A percentile compares a stretch with the other conserved stretches of the same genome.
Conservation (phyloP, 2,113 vertebrate genomes). For the Pseudonaja textilis region DNA sequence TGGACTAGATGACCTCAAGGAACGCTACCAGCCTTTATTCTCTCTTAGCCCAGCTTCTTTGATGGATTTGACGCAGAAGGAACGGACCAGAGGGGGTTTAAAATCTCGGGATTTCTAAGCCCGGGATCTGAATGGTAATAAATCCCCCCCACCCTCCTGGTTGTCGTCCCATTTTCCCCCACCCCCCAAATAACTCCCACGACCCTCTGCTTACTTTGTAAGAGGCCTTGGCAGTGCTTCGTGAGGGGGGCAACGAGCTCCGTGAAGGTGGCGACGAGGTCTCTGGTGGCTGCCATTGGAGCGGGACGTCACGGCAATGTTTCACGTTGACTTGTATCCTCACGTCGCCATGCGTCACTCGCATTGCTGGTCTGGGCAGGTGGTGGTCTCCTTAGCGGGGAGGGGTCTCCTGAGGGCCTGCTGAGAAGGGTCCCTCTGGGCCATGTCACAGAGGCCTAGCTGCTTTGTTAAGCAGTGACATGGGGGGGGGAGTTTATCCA, state of each 20-base stretch:
- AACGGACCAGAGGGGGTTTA: neutral
- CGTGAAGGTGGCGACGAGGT: neutral
- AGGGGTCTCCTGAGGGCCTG: neutral
- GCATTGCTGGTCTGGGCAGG: neutral
- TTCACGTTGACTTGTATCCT: neutral
- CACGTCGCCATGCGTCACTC: neutral
- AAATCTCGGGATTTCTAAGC: neutral
- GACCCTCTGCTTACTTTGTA: neutral
- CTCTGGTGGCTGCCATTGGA: neutral
- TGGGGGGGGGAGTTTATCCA: neutral
- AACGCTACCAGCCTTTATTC: fast-evolving
- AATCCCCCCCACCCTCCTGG: too few species aligned
- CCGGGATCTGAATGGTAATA: neutral
- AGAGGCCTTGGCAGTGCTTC: fast-evolving
- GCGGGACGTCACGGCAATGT: neutral
- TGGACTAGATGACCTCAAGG: neutral
- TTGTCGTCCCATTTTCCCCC: too few species aligned
- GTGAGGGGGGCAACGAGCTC: neutral
- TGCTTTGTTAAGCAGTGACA: neutral
- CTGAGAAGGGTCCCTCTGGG: neutral
- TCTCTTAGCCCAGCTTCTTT: neutral
- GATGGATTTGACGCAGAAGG: neutral
- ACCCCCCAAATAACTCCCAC: fast-evolving
- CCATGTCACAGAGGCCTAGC: neutral
- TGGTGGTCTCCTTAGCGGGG: neutral